Evolutionary conservation across 2,797 vertebrate species (phyloP), one percentile per base, ranked within the genome.

Genomic region (Thunnus albacares): DNA sequence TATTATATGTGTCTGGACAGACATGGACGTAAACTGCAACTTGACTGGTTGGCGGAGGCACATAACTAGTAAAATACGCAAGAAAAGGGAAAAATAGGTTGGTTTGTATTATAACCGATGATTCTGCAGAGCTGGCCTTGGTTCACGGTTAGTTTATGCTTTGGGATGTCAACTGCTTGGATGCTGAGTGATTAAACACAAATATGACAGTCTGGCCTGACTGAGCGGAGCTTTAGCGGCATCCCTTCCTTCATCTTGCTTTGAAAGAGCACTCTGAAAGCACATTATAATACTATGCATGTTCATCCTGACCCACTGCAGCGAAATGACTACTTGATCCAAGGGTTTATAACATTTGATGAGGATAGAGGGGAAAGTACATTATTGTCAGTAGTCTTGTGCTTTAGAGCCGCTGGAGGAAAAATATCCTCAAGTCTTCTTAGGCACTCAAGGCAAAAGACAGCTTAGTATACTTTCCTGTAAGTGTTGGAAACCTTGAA

Each of bases 141-240:
- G 67, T 47, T 64, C 51, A 62, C 43, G 20, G 65, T 71, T 63
- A 51, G 28, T 77, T 83, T 22, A 18, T 69, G 41, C 61, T 56
- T 41, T 51, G 15, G 20, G 38, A 33, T 67, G 66, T 62, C 56
- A 30, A 30, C 38, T 38, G 1, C 9, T 66, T 53, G 24, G 53
- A 56, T 20, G 18, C 2, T 26, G 59, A 75, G 75, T 73, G 75
- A 90, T 79, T 52, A 38, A 79, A 74, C 58, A 77, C 26, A 55
- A 30, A 71, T 28, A 24, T 57, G 52, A 84, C 71, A 41, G 60
- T 41, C 62, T 62, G 52, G 15, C 65, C 56, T 28, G 18, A 49
- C 51, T 24, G n/a, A 58, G 22, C 43, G 38, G 49, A 62, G 61
- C 33, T 49, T 64, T 61, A 1, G n/a, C 57, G 70, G 52, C 26